Percentiles rank a stretch among this genome's conserved stretches.
These are phyloP conservation scores for Tethya wilhelma DNA, from an alignment of 37 sponge, comb jelly and placozoan genomes.

Conservation along the genomic window DNA sequence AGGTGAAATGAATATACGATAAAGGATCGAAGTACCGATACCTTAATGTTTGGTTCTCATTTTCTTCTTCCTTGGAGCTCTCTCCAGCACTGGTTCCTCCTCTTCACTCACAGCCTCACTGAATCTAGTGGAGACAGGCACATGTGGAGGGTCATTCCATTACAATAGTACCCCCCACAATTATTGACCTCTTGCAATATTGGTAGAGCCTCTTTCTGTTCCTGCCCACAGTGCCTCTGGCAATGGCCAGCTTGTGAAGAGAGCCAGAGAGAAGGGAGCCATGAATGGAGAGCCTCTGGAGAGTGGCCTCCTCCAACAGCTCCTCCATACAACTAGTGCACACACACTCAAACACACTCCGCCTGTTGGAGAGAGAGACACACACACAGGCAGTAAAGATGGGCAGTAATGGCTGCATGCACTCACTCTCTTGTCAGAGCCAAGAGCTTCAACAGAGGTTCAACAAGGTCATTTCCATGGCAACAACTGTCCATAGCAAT, in stretches of 20 bases:
- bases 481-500: background rate
- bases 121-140: no score
- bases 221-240: conserved; percentile 22
- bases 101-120: no score
- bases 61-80: no score
- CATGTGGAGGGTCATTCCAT: no score
- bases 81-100: no score
- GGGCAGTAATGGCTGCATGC: background rate
- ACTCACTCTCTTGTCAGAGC: conserved; percentile 38
- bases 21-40: no score
- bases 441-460: conserved; percentile 1
- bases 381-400: background rate
- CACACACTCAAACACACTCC: conserved; percentile 2
- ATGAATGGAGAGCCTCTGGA: background rate
- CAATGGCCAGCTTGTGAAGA: conserved; percentile 26
- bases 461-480: background rate
- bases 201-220: conserved; percentile 52
- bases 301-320: background rate
- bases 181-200: conserved; percentile 44
- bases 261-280: conserved; percentile 1
- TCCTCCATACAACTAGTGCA: background rate
- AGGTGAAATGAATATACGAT: no score
- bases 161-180: no score
- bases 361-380: background rate
- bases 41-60: no score